phyloP scores from a whole-genome alignment of 2,888 invertebrate genomes.

The Ectemnius cavifrons region DNA sequence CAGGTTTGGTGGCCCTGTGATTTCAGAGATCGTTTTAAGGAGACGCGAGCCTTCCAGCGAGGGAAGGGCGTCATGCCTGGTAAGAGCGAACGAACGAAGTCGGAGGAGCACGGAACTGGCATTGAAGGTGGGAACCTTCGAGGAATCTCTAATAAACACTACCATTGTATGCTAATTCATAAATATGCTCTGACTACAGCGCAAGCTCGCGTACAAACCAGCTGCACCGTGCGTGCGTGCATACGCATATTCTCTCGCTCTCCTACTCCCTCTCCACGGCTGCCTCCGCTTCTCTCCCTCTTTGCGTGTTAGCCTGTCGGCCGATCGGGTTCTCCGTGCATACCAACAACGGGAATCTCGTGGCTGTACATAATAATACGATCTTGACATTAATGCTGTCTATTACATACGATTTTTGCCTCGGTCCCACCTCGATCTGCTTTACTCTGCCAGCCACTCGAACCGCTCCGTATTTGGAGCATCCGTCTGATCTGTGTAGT shows the following conservation, averaged over 20 bases:
- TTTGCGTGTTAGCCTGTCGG: constrained; percentile 15
- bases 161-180: constrained; percentile 72
- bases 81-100: constrained; percentile 20
- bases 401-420: constrained; percentile 38
- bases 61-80: constrained; percentile 43
- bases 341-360: constrained; percentile 50
- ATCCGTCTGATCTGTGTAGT: too few relatives aligned
- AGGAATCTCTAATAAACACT: constrained; percentile 70
- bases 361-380: constrained; percentile 51
- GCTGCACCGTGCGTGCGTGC: constrained; percentile 50
- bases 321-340: constrained; percentile 55
- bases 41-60: constrained; percentile 33
- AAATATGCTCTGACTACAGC: constrained; percentile 63
- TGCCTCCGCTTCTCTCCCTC: too few relatives aligned
- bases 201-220: constrained; percentile 62
- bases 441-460: not conserved
- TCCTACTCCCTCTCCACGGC: too few relatives aligned
- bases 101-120: constrained; percentile 54
- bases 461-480: too few relatives aligned
- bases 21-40: constrained; percentile 14
- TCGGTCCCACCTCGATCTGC: not conserved
- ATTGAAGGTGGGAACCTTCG: constrained; percentile 63
- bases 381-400: constrained; percentile 44
- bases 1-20: constrained; percentile 12
- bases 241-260: constrained; percentile 54